Percentiles rank a stretch among this genome's conserved stretches.
These are phyloP conservation scores for Myripristis murdjan DNA, from an alignment of 2,797 vertebrate species.

Conservation along the genomic window DNA sequence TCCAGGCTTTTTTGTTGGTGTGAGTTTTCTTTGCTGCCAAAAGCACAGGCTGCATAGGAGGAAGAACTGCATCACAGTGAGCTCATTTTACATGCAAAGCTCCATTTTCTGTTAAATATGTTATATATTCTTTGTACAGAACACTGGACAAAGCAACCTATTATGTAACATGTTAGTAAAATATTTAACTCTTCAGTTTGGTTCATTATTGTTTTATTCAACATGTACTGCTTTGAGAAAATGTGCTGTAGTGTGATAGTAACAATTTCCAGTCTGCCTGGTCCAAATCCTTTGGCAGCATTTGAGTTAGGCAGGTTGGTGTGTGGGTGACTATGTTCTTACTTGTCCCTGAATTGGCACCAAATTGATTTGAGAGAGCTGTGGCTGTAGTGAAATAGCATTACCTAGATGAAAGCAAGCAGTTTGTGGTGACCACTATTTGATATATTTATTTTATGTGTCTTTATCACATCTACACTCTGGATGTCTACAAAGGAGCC, in stretches of 20 bases:
- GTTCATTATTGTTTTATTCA: background rate
- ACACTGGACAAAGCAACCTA: too few relatives aligned
- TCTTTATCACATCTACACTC: background rate
- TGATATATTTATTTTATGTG: background rate
- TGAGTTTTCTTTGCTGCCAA: background rate
- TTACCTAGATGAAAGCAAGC: background rate
- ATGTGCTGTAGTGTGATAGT: background rate
- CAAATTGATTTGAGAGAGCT: slow-evolving; percentile 3
- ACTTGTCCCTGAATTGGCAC: background rate
- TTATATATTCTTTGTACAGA: too few relatives aligned
- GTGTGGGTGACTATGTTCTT: slow-evolving; percentile 12
- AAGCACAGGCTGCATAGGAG: slow-evolving; percentile 9
- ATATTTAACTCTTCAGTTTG: background rate
- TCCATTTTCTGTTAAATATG: too few relatives aligned
- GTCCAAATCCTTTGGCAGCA: slow-evolving; percentile 7
- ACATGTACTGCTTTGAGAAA: background rate
- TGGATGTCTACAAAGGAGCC: background rate
- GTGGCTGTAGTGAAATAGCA: background rate
- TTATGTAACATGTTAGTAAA: background rate
- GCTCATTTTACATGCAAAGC: too few relatives aligned
- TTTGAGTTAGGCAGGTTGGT: slow-evolving; percentile 4
- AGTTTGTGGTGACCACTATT: background rate
- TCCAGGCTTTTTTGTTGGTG: slow-evolving; percentile 1
- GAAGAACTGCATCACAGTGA: too few relatives aligned
- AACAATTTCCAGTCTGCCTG: slow-evolving; percentile 2